These are phyloP conservation scores for Phocides pigmalion DNA, from an alignment of 1,140 invertebrate genomes.

Conservation along the genomic window DNA sequence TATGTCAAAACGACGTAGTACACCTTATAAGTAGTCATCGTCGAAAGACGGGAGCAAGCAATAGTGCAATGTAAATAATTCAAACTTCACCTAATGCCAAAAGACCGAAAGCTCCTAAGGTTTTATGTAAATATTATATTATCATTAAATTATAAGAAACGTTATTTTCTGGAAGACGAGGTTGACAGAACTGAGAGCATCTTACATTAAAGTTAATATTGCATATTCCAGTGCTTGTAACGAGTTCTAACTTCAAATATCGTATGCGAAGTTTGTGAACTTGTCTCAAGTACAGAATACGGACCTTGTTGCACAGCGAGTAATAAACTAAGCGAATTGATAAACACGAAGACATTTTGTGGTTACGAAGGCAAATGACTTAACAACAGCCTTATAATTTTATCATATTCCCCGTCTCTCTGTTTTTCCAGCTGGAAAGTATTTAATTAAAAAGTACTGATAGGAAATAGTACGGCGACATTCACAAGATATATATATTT, in stretches of 20 bases:
- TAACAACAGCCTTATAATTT: too few species aligned
- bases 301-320: background rate
- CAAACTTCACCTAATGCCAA: background rate
- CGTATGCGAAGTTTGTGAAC: background rate
- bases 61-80: background rate
- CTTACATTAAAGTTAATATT: conserved; percentile 1
- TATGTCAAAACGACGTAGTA: too few species aligned
- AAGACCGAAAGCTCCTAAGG: background rate
- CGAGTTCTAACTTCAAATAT: background rate
- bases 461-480: too few species aligned
- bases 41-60: too few species aligned
- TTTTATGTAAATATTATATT: background rate
- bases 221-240: background rate
- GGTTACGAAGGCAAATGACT: too few species aligned
- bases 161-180: background rate
- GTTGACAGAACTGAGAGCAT: background rate
- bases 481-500: too few species aligned
- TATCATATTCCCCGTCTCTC: too few species aligned
- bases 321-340: background rate
- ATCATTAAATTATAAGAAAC: background rate
- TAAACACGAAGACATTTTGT: too few species aligned
- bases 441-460: too few species aligned
- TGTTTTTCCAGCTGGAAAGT: too few species aligned
- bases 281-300: background rate
- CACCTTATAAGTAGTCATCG: too few species aligned